Conservation (phyloP, 1,140 invertebrate species). For the Papilio glaucus region DNA sequence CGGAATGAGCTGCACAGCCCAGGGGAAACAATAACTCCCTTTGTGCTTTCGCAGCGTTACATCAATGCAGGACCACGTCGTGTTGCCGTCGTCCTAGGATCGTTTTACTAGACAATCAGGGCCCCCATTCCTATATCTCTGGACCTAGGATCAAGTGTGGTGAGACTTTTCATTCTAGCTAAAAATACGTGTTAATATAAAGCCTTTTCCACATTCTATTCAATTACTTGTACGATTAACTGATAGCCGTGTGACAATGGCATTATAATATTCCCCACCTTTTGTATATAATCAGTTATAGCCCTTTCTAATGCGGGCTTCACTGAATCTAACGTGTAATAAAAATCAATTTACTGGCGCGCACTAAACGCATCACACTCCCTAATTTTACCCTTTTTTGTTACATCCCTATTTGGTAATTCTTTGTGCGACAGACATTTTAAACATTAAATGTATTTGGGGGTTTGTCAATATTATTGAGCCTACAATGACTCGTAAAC, state of each 20-base stretch:
- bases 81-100: too few species aligned
- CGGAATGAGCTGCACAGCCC: too few species aligned
- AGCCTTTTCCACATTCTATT: background rate
- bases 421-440: conserved; percentile 21
- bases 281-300: conserved; percentile 29
- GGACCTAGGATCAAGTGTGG: too few species aligned
- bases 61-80: too few species aligned
- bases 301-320: conserved; percentile 29
- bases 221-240: background rate
- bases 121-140: too few species aligned
- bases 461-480: too few species aligned
- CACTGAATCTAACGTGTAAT: conserved; percentile 16
- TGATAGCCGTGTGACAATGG: conserved; percentile 20
- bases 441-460: too few species aligned
- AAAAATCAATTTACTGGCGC: conserved; percentile 30
- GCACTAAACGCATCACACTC: conserved; percentile 35
- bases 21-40: too few species aligned
- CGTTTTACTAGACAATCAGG: too few species aligned
- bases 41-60: too few species aligned
- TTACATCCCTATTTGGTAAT: conserved; percentile 37
- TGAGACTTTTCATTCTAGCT: too few species aligned
- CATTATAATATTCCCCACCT: conserved; percentile 25
- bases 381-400: conserved; percentile 37
- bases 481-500: too few species aligned
- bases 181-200: background rate